Conservation (phyloP, 2,113 vertebrate genomes). For the Cygnus atratus region DNA sequence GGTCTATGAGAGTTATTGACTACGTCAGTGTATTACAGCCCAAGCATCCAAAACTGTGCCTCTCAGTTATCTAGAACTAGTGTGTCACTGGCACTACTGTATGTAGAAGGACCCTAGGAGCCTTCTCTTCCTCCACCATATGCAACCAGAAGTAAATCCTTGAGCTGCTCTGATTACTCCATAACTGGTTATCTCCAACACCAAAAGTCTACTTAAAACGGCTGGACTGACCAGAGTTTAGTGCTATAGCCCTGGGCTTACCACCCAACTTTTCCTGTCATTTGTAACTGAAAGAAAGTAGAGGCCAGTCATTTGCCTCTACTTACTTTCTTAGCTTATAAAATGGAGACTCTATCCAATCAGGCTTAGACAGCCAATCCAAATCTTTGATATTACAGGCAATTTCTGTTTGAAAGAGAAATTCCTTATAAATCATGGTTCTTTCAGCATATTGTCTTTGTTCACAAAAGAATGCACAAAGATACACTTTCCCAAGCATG, state of each 20-base stretch:
- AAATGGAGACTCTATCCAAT: not conserved
- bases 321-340: not conserved
- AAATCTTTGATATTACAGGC: not conserved
- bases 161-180: not conserved
- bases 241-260: not conserved
- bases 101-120: not conserved
- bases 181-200: not conserved
- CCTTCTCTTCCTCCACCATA: not conserved
- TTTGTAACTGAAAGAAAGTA: too few relatives aligned
- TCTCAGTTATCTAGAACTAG: not conserved
- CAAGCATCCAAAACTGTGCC: not conserved
- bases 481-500: not conserved
- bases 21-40: not conserved
- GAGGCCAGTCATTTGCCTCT: not conserved
- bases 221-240: not conserved
- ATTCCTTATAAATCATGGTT: accelerated
- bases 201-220: not conserved
- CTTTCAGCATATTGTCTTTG: not conserved
- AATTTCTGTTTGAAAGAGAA: not conserved
- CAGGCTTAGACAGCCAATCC: not conserved
- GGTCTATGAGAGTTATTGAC: not conserved
- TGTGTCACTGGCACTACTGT: not conserved
- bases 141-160: not conserved
- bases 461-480: not conserved
- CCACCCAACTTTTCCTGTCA: too few relatives aligned